Evolutionary conservation across 2,888 invertebrate species (phyloP), one percentile per base, ranked within the genome.

Genomic region (Incurvaria masculella): DNA sequence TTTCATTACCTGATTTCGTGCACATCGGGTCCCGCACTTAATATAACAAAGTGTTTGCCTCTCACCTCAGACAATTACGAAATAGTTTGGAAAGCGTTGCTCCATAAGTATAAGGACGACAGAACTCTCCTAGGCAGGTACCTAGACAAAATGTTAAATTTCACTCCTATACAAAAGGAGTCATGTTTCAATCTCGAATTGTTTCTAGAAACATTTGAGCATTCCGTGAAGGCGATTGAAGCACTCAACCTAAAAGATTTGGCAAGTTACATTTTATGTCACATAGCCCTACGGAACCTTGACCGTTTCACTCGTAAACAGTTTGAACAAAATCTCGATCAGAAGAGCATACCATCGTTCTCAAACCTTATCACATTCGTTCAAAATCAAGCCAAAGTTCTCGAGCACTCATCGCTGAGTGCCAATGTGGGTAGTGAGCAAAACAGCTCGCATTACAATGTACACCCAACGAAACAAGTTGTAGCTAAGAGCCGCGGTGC

Each of bases 51-150:
- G 14, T 14, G 33, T 14, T 33, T 33, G 14, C 33, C 33, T 33
- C 8, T 33, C 14, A 14, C 33, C 14, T 8, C 33, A 33, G 33
- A 8, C 43, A 53, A 52, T 40, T 52, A 53, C 18, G 44, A 44
- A n/a, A 19, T 52, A 21, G 49, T 52, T n/a, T 53, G 51, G 53
- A 33, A 52, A 46, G 45, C 45, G 16, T 44, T 54, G 46, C 23
- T 54, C 11, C 46, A 51, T 33, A 54, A 52, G 45, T 52, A 54
- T 39, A 49, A 52, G 18, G 54, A 54, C 39, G 49, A 50, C 10
- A 21, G 53, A 45, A 33, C 45, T 41, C 41, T 53, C 17, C 38
- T 49, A 2, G 48, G 51, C 38, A 45, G 42, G 17, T 51, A 49
- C 38, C 23, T 49, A n/a, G 51, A 51, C 10, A 51, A 46, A 47